Base-by-base conservation (phyloP, 1,140 invertebrate species). In the Drosophila albomicans region DNA sequence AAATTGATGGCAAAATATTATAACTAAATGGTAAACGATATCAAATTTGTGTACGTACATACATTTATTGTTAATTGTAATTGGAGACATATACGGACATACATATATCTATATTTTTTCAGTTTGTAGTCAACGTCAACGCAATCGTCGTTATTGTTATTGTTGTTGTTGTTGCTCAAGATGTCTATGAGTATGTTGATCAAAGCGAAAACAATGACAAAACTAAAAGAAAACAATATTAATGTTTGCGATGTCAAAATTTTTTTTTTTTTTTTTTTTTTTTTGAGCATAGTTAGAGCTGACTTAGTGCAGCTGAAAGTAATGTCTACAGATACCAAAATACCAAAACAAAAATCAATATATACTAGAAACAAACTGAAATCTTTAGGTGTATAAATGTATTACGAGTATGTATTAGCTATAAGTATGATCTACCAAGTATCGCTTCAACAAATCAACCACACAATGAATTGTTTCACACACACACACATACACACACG, bases 361-460 rank as follows among this genome's bases (percentile, higher is more conserved):
- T 7, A 35, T 49, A 73, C 20, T 61, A 30, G 41, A 1, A 25
- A 41, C 32, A 59, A 46, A 59, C 57, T 58, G 41, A 43, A 43
- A 43, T 43, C 41, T 59, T 58, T 49, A 49, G 45, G 65, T 68
- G 45, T 59, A 51, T 59, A 45, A 59, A 28, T 59, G 57, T 59
- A 59, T 46, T 28, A 25, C 20, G 20, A 25, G 20, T 25, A 28
- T 59, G 38, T 59, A 25, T 28, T 59, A 43, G 57, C 20, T 25
- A 4, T 59, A 30, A 59, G 54, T 41, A 57, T 15, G 54, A 57
- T 57, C 35, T 41, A 41, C n/a, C 7, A 41, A 57, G 30, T 25
- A 57, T 57, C 54, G 63, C 63, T 56, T 66, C 32, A 52, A 48
- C 32, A 52, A 48, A 25, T 3, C 3, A 49, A 54, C 13, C 51